Base-by-base conservation (phyloP, 2,113 vertebrate genomes). In the Dinomys branickii region DNA sequence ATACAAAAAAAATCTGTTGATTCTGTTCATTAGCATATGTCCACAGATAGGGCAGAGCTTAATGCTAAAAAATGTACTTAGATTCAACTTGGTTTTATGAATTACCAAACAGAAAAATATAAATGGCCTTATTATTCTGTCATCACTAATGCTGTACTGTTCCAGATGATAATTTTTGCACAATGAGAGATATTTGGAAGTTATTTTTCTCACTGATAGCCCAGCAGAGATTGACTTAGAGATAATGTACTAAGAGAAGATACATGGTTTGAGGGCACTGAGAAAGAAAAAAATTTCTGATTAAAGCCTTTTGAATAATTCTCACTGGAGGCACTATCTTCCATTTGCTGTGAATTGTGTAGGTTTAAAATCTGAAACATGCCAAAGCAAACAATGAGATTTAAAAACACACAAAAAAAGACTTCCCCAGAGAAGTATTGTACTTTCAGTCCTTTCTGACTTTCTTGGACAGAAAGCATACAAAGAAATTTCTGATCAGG, bases 21-120 rank as follows among this genome's bases (percentile, higher is more conserved):
- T 95, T 94, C 93, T 69, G 61, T 96, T 98, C 85, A 98, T 98
- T 98, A 98, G 94, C 97, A 98, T 98, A 97, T 92, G 97, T 98
- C 97, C 97, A 94, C 97, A 98, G 97, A 96, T 91, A 97, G 61
- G 77, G 80, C 96, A 98, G 97, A 98, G 95, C 97, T 93, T 98
- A 98, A 96, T 98, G 96, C 73, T 97, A 58, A 88, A 96, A 6
- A 97, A 97, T 98, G 97, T 98, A 96, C 96, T 97, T 97, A 84
- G 65, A 94, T 92, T 59, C 93, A 97, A 97, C 96, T 98, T 92
- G 90, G 86, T 98, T 98, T 98, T 98, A 94, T 92, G 94, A 98
- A 97, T 98, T 98, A 97, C 91, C 97, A 97, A 97, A 86, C 91
- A 87, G 52, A 97, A 97, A 94, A 88, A 24, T 97, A 97, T 85